Evolutionary conservation across 1,140 invertebrate genomes (phyloP).

Genomic region (Cotesia chilonis): DNA sequence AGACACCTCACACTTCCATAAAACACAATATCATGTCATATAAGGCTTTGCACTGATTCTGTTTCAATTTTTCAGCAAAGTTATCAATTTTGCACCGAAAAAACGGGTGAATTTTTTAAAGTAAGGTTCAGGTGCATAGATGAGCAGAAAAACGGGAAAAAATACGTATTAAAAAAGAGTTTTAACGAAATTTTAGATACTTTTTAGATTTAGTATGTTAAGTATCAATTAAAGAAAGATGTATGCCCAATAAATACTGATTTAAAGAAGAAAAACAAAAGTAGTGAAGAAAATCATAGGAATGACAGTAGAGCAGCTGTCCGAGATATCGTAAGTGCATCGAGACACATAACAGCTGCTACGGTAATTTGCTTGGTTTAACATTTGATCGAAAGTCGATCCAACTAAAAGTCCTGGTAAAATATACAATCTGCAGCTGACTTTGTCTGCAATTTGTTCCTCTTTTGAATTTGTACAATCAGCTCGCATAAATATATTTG

Average conservation of each 20-base stretch:
- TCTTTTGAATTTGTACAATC: background rate
- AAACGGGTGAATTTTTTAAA: background rate
- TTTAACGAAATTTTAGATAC: too few species aligned
- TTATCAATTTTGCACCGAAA: too few species aligned
- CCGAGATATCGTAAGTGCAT: conserved; percentile 30
- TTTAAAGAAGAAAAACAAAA: background rate
- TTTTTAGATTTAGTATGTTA: too few species aligned
- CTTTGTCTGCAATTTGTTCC: conserved; percentile 25
- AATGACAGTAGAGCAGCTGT: conserved; percentile 27
- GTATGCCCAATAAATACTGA: background rate
- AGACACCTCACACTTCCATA: background rate
- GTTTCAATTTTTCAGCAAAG: background rate
- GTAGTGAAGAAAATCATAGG: conserved; percentile 22
- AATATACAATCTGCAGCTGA: conserved; percentile 26
- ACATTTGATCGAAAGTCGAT: conserved; percentile 35
- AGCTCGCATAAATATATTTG: background rate
- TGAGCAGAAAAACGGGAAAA: too few species aligned
- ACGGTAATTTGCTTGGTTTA: conserved; percentile 31
- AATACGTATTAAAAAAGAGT: too few species aligned
- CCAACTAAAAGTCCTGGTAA: conserved; percentile 5
- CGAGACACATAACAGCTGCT: conserved; percentile 27
- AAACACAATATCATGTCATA: background rate
- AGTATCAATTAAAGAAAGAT: too few species aligned
- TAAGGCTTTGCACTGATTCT: background rate
- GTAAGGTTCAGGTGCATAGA: background rate